A percentile compares a stretch with the other conserved stretches of the same genome.
Conservation (phyloP, 2,888 invertebrate genomes). For the Tenodera sinensis region DNA sequence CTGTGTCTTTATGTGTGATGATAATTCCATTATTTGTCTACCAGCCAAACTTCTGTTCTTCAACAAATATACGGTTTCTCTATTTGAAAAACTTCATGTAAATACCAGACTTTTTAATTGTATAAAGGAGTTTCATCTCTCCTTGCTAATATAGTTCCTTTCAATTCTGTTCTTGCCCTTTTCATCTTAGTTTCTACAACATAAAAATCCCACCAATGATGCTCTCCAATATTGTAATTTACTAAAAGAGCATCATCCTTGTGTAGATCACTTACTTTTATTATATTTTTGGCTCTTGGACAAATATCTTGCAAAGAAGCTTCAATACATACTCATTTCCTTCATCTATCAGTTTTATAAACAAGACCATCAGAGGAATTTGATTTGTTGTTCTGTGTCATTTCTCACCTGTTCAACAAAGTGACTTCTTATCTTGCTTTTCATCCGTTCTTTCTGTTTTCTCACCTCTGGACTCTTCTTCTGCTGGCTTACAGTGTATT, state of each 20-base stretch:
- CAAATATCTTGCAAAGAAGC: slow-evolving; percentile 55
- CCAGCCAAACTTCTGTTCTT: slow-evolving; percentile 48
- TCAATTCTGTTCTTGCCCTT: slow-evolving; percentile 45
- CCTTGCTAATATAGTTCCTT: slow-evolving; percentile 60
- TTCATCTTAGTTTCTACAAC: slow-evolving; percentile 49
- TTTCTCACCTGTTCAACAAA: too few relatives aligned
- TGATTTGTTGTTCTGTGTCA: neutral
- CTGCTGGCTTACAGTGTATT: slow-evolving; percentile 38
- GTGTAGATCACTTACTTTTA: slow-evolving; percentile 54
- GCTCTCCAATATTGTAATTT: slow-evolving; percentile 70
- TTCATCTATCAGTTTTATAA: slow-evolving; percentile 47
- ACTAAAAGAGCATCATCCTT: slow-evolving; percentile 63
- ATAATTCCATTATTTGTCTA: neutral
- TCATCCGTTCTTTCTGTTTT: too few relatives aligned
- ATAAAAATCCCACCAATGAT: slow-evolving; percentile 65
- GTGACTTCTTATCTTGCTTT: too few relatives aligned
- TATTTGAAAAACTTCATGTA: slow-evolving; percentile 64
- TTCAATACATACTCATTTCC: slow-evolving; percentile 37
- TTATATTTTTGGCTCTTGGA: slow-evolving; percentile 59
- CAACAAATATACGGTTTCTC: slow-evolving; percentile 52
- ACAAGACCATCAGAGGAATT: slow-evolving; percentile 41
- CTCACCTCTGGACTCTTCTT: neutral
- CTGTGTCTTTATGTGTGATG: neutral
- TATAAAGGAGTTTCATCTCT: slow-evolving; percentile 49
- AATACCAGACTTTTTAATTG: slow-evolving; percentile 56